These are phyloP conservation scores for Ambastaia sidthimunki DNA, from an alignment of 2,797 vertebrate species.

Conservation along the genomic window DNA sequence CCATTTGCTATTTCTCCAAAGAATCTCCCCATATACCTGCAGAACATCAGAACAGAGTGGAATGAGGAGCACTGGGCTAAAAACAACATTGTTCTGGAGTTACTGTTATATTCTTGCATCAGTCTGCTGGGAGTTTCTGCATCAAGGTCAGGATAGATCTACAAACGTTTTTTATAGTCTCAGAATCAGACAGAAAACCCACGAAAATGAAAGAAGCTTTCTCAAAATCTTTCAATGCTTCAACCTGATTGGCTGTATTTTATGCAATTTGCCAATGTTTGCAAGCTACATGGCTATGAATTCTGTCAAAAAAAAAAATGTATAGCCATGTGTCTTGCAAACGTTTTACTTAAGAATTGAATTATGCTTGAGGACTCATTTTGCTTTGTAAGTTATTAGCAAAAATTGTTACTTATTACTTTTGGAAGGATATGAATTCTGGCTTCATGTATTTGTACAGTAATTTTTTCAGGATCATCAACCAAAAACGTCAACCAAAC, in stretches of 20 bases:
- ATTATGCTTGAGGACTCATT: too few species aligned
- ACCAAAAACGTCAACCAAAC: not conserved
- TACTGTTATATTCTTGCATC: constrained; percentile 8
- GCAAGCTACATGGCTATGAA: too few species aligned
- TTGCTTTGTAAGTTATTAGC: too few species aligned
- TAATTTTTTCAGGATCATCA: too few species aligned
- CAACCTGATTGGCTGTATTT: not conserved
- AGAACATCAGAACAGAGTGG: constrained; percentile 17
- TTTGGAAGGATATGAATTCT: too few species aligned
- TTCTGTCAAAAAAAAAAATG: too few species aligned
- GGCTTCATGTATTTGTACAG: too few species aligned
- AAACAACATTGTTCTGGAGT: constrained; percentile 10
- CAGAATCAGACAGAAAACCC: not conserved
- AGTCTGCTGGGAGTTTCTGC: constrained; percentile 26
- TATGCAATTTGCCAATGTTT: not conserved
- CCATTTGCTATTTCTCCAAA: not conserved
- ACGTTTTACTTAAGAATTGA: too few species aligned
- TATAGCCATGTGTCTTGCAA: too few species aligned
- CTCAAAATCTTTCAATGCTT: not conserved
- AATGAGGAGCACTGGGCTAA: not conserved
- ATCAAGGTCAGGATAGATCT: not conserved
- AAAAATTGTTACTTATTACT: too few species aligned
- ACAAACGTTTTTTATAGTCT: constrained; percentile 15
- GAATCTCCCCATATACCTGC: not conserved
- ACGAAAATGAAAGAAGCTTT: not conserved